phyloP scores from a whole-genome alignment of 2,113 vertebrate genomes.

The Gallinago paraguaiae region DNA sequence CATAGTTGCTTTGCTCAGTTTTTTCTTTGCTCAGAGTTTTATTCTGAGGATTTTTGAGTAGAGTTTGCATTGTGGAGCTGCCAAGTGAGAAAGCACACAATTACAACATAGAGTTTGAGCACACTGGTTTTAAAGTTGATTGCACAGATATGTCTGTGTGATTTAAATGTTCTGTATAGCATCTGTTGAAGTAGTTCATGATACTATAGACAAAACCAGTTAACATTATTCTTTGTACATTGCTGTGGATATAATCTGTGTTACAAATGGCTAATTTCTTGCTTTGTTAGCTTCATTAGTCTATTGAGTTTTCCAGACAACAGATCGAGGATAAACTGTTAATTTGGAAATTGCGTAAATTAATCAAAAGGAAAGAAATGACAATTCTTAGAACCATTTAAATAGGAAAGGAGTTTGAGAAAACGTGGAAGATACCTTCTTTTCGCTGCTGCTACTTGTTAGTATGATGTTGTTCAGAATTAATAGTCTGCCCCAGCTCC shows the following conservation, averaged over 20 bases:
- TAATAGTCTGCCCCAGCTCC: not conserved
- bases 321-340: not conserved
- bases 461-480: not conserved
- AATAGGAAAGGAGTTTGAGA: not conserved
- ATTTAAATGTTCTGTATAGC: not conserved
- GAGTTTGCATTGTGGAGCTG: not conserved
- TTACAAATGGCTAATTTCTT: not conserved
- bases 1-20: not conserved
- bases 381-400: fast-evolving
- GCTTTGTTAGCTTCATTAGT: not conserved
- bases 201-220: not conserved
- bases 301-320: not conserved
- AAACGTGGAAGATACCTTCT: not conserved
- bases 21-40: not conserved
- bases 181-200: not conserved
- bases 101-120: not conserved
- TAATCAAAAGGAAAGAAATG: not conserved
- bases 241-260: not conserved
- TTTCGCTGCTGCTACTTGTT: not conserved
- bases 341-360: not conserved
- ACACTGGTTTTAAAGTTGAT: not conserved
- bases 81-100: not conserved
- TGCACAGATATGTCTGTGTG: not conserved
- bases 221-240: not conserved
- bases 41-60: not conserved